These are phyloP conservation scores for Buceros bicornis DNA, from an alignment of 2,797 vertebrate species.

Conservation along the genomic window DNA sequence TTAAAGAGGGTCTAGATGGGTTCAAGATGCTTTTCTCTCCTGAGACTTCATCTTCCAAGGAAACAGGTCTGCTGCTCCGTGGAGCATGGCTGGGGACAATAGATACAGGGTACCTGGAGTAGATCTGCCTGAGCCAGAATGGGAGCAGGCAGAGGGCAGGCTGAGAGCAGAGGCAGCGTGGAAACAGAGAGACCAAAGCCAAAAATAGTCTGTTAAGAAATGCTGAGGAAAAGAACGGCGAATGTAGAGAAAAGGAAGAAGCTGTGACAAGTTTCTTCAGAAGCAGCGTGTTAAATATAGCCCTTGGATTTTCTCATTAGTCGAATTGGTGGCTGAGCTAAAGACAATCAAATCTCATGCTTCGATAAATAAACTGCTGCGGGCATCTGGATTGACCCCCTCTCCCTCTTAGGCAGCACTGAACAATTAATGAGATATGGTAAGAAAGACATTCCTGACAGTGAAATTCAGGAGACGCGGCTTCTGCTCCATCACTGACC, in stretches of 20 bases:
- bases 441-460: not conserved
- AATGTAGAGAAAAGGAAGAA: not conserved
- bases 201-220: not conserved
- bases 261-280: not conserved
- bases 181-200: not conserved
- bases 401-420: not conserved
- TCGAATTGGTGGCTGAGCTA: not conserved
- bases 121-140: not conserved
- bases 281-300: constrained; percentile 24
- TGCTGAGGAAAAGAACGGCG: not conserved
- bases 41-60: not conserved
- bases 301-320: constrained; percentile 20
- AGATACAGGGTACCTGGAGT: not conserved
- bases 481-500: not conserved
- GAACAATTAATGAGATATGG: not conserved
- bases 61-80: not conserved
- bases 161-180: not conserved
- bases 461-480: not conserved
- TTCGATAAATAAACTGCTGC: not conserved
- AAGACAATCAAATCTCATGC: constrained; percentile 32
- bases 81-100: not conserved
- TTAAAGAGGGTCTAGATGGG: not conserved
- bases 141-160: not conserved
- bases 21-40: not conserved
- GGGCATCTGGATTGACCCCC: not conserved